These are phyloP conservation scores for Lepus americanus DNA, from an alignment of 2,113 vertebrate genomes.

Conservation along the genomic window DNA sequence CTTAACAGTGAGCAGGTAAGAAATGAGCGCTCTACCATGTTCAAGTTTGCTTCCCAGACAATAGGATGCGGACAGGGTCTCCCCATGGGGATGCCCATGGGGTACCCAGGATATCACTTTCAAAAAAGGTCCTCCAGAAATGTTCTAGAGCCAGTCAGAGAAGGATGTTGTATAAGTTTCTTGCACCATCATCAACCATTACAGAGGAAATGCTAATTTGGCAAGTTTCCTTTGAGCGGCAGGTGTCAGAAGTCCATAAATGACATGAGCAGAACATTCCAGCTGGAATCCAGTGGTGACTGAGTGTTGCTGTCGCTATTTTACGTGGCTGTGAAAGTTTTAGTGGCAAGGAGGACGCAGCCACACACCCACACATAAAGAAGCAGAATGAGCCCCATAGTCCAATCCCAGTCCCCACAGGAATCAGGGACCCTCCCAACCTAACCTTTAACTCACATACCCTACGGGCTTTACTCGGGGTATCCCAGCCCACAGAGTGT, in stretches of 20 bases:
- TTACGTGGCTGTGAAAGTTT: neutral
- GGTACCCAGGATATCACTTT: neutral
- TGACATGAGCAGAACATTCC: neutral
- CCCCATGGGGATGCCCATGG: neutral
- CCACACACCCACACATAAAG: neutral
- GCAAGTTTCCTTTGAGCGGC: neutral
- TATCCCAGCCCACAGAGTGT: neutral
- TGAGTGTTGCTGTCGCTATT: neutral
- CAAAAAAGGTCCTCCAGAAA: neutral
- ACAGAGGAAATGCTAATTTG: neutral
- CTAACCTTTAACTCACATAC: neutral
- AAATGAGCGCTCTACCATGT: slow-evolving; percentile 27
- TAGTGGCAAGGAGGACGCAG: neutral
- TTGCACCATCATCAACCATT: neutral
- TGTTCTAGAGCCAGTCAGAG: neutral
- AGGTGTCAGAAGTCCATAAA: neutral
- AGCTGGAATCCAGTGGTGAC: neutral
- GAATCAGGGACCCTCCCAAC: neutral
- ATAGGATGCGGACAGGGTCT: neutral
- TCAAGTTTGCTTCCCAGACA: neutral
- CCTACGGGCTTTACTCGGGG: neutral
- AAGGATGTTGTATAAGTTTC: neutral
- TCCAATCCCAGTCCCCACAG: neutral
- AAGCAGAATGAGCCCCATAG: neutral
- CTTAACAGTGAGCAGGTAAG: slow-evolving; percentile 34